Conservation (phyloP, 2,797 vertebrate genomes). For the Hoplostethus atlanticus region DNA sequence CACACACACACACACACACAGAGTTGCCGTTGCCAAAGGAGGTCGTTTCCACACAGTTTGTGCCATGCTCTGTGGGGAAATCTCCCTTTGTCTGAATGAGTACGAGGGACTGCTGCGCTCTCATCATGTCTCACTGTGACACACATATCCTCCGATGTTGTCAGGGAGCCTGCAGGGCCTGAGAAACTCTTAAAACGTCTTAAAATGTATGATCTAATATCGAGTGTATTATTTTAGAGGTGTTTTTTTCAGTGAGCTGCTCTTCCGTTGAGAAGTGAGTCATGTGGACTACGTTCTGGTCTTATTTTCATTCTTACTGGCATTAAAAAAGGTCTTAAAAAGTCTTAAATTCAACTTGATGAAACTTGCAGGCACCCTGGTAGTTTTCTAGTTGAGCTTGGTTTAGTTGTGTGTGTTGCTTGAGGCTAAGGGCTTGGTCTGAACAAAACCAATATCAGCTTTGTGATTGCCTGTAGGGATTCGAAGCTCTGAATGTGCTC, state of each 20-base stretch:
- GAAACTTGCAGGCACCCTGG: too few species aligned
- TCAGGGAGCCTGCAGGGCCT: too few species aligned
- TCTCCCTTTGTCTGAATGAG: slow-evolving; percentile 71
- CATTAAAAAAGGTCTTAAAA: too few species aligned
- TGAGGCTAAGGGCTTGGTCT: not conserved
- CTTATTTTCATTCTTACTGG: too few species aligned
- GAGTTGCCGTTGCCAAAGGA: slow-evolving; percentile 36
- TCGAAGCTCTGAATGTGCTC: slow-evolving; percentile 29
- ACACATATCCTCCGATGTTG: slow-evolving; percentile 7
- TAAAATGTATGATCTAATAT: too few species aligned
- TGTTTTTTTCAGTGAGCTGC: too few species aligned
- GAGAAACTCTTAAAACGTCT: too few species aligned
- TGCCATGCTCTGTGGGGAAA: slow-evolving; percentile 69
- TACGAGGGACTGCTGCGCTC: slow-evolving; percentile 59
- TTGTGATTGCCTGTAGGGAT: slow-evolving; percentile 33
- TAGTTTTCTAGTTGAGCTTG: not conserved
- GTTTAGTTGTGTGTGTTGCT: not conserved
- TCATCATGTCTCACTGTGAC: slow-evolving; percentile 35
- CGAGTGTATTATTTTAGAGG: too few species aligned
- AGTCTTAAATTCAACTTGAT: too few species aligned
- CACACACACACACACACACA: slow-evolving; percentile 27
- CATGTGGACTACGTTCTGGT: too few species aligned
- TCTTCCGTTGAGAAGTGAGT: too few species aligned
- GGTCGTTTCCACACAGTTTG: slow-evolving; percentile 64
- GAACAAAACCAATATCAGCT: slow-evolving; percentile 21